Percentiles rank a stretch among this genome's conserved stretches.
Conservation (phyloP, 2,113 vertebrate species). For the Cheirogaleus medius region DNA sequence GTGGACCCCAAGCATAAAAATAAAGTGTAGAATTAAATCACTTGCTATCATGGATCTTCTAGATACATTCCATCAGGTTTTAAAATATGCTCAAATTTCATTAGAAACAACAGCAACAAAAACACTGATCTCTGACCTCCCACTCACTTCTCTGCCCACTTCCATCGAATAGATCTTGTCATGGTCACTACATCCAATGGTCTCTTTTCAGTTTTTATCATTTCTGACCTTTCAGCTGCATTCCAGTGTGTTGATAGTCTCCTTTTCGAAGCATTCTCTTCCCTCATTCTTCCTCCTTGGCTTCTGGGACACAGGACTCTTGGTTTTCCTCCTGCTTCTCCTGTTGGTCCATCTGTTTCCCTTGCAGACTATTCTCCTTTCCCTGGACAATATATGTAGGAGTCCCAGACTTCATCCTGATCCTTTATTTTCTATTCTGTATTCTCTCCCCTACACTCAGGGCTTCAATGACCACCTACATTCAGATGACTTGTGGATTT, state of each 20-base stretch:
- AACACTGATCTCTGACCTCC: background rate
- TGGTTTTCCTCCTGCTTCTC: background rate
- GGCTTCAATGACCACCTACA: background rate
- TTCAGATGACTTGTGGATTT: background rate
- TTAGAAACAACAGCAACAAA: background rate
- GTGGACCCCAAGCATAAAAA: background rate
- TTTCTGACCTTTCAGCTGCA: constrained; percentile 20
- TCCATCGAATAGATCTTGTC: background rate
- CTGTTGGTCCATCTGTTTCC: background rate
- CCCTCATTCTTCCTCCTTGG: background rate
- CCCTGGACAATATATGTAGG: background rate
- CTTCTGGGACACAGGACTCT: background rate
- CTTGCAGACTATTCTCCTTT: background rate
- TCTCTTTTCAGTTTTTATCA: background rate
- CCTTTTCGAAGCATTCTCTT: background rate
- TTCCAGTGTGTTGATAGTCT: background rate
- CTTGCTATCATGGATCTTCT: background rate
- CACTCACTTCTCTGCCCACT: background rate
- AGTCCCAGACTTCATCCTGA: background rate
- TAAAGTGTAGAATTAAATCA: background rate
- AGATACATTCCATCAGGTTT: background rate
- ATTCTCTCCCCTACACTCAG: background rate
- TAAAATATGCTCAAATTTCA: background rate
- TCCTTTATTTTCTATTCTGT: background rate
- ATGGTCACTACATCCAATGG: background rate